A percentile compares a stretch with the other conserved stretches of the same genome.
Evolutionary conservation across 2,888 invertebrate genomes (phyloP).

Genomic region (Notodonta dromedarius): DNA sequence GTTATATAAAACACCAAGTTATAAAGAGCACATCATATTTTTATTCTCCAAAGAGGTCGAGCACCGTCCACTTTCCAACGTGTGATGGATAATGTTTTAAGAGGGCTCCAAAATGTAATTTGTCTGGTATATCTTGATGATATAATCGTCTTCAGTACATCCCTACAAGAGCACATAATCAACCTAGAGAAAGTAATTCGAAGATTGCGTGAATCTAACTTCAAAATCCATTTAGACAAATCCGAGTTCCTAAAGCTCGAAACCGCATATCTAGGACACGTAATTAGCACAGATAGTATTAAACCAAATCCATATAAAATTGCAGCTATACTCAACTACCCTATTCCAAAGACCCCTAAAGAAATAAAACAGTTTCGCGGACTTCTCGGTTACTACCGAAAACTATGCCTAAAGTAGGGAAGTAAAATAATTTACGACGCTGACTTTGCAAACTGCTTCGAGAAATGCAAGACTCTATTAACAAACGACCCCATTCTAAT

Average conservation of each 20-base stretch:
- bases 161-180: background rate
- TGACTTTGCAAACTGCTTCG: no score
- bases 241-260: no score
- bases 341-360: conserved; percentile 35
- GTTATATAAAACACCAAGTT: no score
- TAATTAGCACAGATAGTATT: conserved; percentile 31
- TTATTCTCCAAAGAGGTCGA: no score
- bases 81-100: background rate
- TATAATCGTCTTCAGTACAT: background rate
- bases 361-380: conserved; percentile 41
- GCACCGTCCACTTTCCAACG: no score
- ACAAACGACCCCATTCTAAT: no score
- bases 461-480: no score
- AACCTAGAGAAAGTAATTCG: background rate
- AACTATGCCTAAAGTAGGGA: no score
- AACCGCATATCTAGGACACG: conserved; percentile 32
- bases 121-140: conserved; percentile 4
- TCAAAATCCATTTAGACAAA: conserved; percentile 42
- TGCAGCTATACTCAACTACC: conserved; percentile 32
- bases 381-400: conserved; percentile 39
- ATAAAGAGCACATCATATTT: no score
- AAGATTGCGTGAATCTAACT: conserved; percentile 8
- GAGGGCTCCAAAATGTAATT: background rate
- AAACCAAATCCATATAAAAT: conserved; percentile 42
- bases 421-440: no score